These are phyloP conservation scores for Atrichornis clamosus DNA, from an alignment of 2,113 vertebrate species.

Conservation along the genomic window DNA sequence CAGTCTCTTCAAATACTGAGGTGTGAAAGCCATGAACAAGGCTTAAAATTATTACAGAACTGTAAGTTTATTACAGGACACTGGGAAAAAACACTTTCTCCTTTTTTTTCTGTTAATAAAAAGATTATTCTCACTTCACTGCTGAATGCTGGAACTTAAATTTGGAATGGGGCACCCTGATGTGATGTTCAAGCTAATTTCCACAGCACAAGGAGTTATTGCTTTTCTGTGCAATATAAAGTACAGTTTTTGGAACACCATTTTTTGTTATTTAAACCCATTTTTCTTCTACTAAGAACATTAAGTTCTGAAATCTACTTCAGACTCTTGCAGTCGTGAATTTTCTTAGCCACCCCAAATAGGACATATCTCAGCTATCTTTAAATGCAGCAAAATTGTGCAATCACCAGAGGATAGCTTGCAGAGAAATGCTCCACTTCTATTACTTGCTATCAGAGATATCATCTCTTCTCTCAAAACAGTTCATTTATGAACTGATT, in stretches of 20 bases:
- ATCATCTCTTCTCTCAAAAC: not conserved
- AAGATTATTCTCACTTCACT: not conserved
- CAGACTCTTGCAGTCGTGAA: not conserved
- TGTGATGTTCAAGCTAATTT: not conserved
- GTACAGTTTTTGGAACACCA: not conserved
- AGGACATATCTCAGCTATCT: not conserved
- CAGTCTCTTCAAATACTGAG: not conserved
- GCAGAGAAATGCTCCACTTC: not conserved
- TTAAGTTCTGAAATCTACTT: not conserved
- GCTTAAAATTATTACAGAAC: not conserved
- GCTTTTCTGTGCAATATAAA: not conserved
- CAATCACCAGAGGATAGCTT: not conserved
- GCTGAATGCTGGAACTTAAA: not conserved
- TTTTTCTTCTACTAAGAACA: constrained; percentile 1
- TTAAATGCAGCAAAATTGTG: not conserved
- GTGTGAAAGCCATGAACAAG: not conserved
- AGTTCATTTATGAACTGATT: not conserved
- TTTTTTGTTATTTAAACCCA: not conserved
- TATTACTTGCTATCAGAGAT: not conserved
- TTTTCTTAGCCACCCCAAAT: not conserved
- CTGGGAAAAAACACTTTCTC: not conserved
- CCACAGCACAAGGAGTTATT: not conserved
- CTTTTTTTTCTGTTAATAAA: not conserved
- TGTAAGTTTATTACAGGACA: not conserved
- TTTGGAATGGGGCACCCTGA: not conserved